A percentile compares a stretch with the other conserved stretches of the same genome.
These are phyloP conservation scores for Phrynocephalus versicolor DNA, from an alignment of 2,113 vertebrate species.

Conservation along the genomic window DNA sequence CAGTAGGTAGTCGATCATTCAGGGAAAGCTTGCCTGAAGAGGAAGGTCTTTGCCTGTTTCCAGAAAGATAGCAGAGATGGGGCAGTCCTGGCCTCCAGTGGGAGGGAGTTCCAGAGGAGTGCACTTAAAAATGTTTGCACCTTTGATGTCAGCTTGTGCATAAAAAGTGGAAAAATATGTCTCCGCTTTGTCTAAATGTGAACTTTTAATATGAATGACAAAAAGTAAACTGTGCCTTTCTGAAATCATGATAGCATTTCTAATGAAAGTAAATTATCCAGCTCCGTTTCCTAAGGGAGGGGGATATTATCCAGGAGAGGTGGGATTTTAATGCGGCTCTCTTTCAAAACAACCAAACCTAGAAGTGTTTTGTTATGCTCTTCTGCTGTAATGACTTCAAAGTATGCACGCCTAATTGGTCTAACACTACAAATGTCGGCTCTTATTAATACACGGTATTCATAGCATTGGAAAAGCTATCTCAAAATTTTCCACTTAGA, in stretches of 20 bases:
- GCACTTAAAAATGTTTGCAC: neutral
- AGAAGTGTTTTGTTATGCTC: neutral
- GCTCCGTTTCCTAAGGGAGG: neutral
- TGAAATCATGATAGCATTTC: neutral
- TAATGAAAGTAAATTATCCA: neutral
- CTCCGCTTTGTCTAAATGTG: neutral
- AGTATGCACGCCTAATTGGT: constrained; percentile 17
- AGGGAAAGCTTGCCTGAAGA: no score
- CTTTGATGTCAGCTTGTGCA: neutral
- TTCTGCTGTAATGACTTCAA: neutral
- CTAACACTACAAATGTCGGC: constrained; percentile 22
- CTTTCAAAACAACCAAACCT: constrained; percentile 5
- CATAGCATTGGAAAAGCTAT: neutral
- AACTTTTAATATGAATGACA: neutral
- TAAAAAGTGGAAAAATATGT: neutral
- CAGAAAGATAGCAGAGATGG: no score
- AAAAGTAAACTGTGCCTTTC: neutral
- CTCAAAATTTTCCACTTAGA: constrained; percentile 25
- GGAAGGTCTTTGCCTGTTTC: no score
- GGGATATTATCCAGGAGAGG: neutral
- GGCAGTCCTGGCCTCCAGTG: no score
- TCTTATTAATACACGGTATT: constrained; percentile 19
- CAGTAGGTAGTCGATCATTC: no score
- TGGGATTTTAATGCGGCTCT: neutral
- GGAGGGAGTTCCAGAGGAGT: neutral